phyloP scores from a whole-genome alignment of 1,140 invertebrate genomes.

The Globodera ellingtonae region DNA sequence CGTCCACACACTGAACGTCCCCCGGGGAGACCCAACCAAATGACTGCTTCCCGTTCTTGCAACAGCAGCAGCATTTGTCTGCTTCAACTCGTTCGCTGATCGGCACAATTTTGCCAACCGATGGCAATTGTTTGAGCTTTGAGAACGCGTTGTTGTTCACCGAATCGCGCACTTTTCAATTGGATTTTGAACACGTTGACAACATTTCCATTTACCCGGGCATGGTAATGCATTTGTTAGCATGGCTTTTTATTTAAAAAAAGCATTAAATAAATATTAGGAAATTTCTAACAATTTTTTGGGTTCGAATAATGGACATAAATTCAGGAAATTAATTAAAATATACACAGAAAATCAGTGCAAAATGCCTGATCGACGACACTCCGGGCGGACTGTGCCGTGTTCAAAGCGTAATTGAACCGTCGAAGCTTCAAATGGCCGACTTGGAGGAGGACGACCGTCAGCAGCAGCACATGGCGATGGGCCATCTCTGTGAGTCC shows the following conservation, averaged over 20 bases:
- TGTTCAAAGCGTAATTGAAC: slow-evolving; percentile 1
- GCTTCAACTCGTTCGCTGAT: not conserved
- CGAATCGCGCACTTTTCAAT: not conserved
- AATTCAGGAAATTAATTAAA: no score
- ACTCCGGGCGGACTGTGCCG: not conserved
- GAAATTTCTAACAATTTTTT: no score
- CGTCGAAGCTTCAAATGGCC: not conserved
- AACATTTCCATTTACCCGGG: slow-evolving; percentile 5
- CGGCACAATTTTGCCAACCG: slow-evolving; percentile 1
- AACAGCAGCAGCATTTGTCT: not conserved
- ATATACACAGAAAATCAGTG: not conserved
- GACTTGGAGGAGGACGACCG: not conserved
- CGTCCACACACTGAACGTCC: no score
- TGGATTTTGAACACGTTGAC: not conserved
- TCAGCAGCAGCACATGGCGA: not conserved
- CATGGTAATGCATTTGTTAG: not conserved
- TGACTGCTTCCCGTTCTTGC: no score
- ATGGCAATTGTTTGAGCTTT: not conserved
- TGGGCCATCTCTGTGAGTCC: not conserved
- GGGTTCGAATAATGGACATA: no score
- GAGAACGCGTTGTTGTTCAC: not conserved
- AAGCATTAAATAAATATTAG: not conserved
- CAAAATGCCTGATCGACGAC: not conserved
- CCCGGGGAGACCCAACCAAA: no score
- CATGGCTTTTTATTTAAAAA: no score